Evolutionary conservation across 2,888 invertebrate genomes (phyloP), one percentile per base, ranked within the genome.

Genomic region (Stenodera caucasica): DNA sequence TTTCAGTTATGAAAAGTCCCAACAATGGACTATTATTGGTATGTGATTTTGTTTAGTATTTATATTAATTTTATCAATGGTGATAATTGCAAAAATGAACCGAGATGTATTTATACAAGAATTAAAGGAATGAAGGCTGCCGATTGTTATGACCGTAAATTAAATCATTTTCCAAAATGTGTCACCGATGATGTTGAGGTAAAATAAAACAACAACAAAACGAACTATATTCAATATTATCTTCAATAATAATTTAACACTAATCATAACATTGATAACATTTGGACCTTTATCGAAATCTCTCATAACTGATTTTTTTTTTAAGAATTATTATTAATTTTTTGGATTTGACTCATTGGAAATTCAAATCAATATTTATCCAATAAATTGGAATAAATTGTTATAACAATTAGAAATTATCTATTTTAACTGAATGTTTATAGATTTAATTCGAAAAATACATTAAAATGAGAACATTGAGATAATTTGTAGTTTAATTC

Each of bases 101-200:
- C 60, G 26, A 69, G 61, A 61, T 77, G 77, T 65, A 65, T 59
- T 59, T 67, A 73, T 6, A 63, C 61, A 6, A 58, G 72, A 30
- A 65, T 73, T 3, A 75, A 73, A 53, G 73, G 75, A 54, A 71
- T 78, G 70, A 73, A 71, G 64, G 70, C 71, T 29, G 77, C 77
- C 3, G 78, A 80, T 66, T 80, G 80, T 65, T 77, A 71, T 59
- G 61, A 74, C n/a, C 71, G 64, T 61, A 69, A 78, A 40, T 69
- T 78, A 35, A 70, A 66, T 53, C 55, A 64, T 49, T 73, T 80
- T 61, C 78, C 80, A 0, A 73, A 75, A 64, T 79, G 79, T 65
- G 60, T 78, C 9, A 66, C 75, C 14, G 72, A 67, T 37, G 74
- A 77, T 67, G 68, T 75, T 5, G 78, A 80, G 72, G 80, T 79